These are phyloP conservation scores for Rhagoletis pomonella DNA, from an alignment of 1,140 invertebrate species.

Conservation along the genomic window DNA sequence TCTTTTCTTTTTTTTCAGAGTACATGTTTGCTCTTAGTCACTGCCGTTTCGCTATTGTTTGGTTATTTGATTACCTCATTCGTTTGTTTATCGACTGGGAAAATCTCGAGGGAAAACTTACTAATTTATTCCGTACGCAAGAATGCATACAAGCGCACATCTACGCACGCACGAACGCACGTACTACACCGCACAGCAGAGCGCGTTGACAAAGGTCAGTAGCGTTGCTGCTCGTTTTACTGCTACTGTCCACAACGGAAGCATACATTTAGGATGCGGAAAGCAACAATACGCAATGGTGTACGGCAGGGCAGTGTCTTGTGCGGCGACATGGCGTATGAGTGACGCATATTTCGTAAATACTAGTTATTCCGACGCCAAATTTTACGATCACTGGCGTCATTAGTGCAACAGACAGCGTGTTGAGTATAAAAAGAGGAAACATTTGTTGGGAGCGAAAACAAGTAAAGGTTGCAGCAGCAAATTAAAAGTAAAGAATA, in stretches of 20 bases:
- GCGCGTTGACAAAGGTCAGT: constrained; percentile 50
- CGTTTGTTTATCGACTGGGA: constrained; percentile 43
- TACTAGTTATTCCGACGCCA: constrained; percentile 13
- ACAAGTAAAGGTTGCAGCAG: background rate
- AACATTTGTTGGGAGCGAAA: background rate
- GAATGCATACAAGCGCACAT: background rate
- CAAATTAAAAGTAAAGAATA: background rate
- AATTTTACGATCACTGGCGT: constrained; percentile 42
- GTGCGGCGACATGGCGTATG: constrained; percentile 26
- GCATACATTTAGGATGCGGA: constrained; percentile 44
- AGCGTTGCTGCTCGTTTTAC: constrained; percentile 23
- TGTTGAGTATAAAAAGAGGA: background rate
- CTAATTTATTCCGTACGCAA: constrained; percentile 41
- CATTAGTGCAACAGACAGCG: constrained; percentile 41
- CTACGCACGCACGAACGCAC: background rate
- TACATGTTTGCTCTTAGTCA: background rate
- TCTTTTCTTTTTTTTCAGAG: background rate
- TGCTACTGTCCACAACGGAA: constrained; percentile 29
- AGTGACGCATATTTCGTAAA: constrained; percentile 37
- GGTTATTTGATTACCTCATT: constrained; percentile 42
- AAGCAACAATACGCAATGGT: constrained; percentile 25
- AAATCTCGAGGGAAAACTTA: constrained; percentile 42
- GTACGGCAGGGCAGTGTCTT: background rate
- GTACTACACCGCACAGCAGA: background rate
- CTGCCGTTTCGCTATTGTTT: constrained; percentile 35